Percentiles rank a stretch among this genome's conserved stretches.
Conservation (phyloP, 2,797 vertebrate species). For the Molossus alvarezi region DNA sequence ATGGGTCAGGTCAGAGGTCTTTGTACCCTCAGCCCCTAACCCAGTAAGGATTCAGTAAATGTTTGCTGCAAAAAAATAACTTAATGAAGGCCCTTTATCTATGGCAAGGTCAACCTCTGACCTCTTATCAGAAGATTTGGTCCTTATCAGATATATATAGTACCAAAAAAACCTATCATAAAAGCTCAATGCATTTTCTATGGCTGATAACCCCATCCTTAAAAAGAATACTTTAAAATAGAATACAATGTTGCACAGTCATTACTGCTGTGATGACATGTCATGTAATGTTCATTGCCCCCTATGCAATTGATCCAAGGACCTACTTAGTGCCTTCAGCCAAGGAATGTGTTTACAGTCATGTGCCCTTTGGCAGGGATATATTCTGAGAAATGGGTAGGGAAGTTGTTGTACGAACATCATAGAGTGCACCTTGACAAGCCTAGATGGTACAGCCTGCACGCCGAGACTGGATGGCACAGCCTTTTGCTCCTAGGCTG, state of each 20-base stretch:
- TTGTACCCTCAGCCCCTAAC: background rate
- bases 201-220: constrained; percentile 42
- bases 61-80: background rate
- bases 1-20: background rate
- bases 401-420: too few species aligned
- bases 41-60: background rate
- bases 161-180: background rate
- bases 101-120: background rate
- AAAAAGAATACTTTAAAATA: constrained; percentile 51
- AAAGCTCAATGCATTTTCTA: constrained; percentile 50
- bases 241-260: constrained; percentile 66
- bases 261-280: constrained; percentile 79
- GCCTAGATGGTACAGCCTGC: background rate
- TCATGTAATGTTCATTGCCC: constrained; percentile 67
- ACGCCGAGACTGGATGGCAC: background rate
- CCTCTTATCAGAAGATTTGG: constrained; percentile 7
- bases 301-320: constrained; percentile 73
- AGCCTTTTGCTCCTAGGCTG: background rate
- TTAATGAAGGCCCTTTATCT: background rate
- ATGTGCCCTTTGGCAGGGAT: background rate
- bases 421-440: background rate
- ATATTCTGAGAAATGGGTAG: background rate
- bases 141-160: background rate
- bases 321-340: constrained; percentile 76
- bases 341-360: constrained; percentile 64